A percentile compares a stretch with the other conserved stretches of the same genome.
Evolutionary conservation across 2,888 invertebrate species (phyloP).

Genomic region (Lepidonotus clava): DNA sequence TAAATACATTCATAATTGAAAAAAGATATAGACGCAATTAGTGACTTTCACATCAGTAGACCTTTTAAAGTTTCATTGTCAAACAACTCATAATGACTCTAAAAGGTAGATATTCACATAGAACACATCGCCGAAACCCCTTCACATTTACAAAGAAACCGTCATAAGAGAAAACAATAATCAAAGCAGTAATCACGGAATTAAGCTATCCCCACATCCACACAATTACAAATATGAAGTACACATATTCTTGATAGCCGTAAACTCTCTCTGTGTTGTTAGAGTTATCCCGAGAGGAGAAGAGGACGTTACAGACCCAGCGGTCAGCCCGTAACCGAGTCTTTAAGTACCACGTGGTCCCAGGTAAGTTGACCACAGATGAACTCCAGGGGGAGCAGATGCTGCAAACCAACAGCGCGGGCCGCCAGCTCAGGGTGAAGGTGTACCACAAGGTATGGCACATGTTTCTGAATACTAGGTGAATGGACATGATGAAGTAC

Average conservation of each 20-base stretch:
- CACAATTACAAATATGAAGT: background rate
- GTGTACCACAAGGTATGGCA: constrained; percentile 80
- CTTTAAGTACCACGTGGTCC: constrained; percentile 81
- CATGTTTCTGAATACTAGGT: no score
- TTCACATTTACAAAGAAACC: no score
- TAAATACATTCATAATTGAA: no score
- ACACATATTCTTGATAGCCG: background rate
- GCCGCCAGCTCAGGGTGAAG: constrained; percentile 79
- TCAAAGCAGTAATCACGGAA: background rate
- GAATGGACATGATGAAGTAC: no score
- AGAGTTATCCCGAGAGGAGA: constrained; percentile 56
- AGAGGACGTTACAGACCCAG: constrained; percentile 62
- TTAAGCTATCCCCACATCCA: background rate
- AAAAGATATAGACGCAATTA: no score
- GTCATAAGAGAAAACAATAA: background rate
- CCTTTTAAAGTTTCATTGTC: no score
- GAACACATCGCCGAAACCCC: no score
- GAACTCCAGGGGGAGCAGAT: constrained; percentile 80
- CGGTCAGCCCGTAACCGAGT: constrained; percentile 70
- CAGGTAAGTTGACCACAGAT: constrained; percentile 80
- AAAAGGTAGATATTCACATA: no score
- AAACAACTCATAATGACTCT: no score
- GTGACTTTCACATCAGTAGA: no score
- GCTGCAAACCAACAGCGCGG: constrained; percentile 75
- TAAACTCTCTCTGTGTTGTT: background rate